These are phyloP conservation scores for Spondyliosoma cantharus DNA, from an alignment of 2,797 vertebrate species.

Conservation along the genomic window DNA sequence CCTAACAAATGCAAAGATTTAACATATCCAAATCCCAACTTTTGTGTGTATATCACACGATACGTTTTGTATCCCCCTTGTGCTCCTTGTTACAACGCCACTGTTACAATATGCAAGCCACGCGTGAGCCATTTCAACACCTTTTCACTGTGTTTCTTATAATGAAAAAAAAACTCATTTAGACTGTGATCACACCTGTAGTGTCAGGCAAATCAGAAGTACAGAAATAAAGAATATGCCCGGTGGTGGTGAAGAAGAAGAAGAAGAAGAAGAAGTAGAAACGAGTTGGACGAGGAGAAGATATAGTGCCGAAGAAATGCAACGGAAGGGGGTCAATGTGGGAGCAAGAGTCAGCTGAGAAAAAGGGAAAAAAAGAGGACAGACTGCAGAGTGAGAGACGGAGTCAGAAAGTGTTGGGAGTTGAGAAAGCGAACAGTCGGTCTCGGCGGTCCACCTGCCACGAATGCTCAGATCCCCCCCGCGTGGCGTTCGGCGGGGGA, in stretches of 20 bases:
- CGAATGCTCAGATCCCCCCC: slow-evolving; percentile 26
- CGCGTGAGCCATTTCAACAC: no score
- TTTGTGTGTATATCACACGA: neutral
- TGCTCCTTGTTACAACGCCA: neutral
- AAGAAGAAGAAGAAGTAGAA: neutral
- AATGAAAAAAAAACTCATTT: neutral
- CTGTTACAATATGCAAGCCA: neutral
- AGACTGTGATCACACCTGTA: neutral
- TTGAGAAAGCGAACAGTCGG: slow-evolving; percentile 8
- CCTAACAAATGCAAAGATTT: no score
- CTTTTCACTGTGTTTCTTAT: neutral
- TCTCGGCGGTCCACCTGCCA: slow-evolving; percentile 31
- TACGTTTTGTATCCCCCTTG: neutral
- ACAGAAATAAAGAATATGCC: neutral
- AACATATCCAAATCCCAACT: no score
- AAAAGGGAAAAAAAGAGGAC: neutral
- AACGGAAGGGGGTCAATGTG: neutral
- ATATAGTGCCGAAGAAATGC: neutral
- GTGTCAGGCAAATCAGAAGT: neutral
- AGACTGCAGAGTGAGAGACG: neutral
- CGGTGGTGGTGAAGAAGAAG: no score
- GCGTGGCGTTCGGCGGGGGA: slow-evolving; percentile 1
- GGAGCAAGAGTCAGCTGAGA: neutral
- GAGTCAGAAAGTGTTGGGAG: neutral
- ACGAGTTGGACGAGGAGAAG: no score